Conservation (phyloP, 2,888 invertebrate genomes). For the Plagodis pulveraria region DNA sequence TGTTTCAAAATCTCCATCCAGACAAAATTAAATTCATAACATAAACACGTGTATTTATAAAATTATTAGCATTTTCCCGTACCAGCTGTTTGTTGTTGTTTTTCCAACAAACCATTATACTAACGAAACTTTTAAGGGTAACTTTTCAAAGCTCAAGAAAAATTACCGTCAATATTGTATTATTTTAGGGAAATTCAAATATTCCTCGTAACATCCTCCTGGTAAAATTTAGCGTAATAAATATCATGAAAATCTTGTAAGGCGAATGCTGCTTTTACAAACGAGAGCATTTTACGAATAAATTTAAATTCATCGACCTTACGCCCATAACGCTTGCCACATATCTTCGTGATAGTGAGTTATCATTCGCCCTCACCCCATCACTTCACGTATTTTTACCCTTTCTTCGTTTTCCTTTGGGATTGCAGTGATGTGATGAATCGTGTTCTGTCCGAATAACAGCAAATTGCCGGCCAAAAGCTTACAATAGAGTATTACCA, state of each 20-base stretch:
- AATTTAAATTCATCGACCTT: conserved; percentile 53
- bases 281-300: conserved; percentile 46
- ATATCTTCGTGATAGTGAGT: conserved; percentile 49
- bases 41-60: background rate
- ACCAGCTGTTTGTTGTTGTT: too few relatives aligned
- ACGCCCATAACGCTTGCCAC: conserved; percentile 45
- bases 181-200: conserved; percentile 8
- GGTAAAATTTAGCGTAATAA: conserved; percentile 12
- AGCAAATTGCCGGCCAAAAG: background rate
- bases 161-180: background rate
- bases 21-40: too few relatives aligned
- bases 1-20: too few relatives aligned
- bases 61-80: background rate
- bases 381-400: conserved; percentile 43
- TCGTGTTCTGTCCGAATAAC: conserved; percentile 10
- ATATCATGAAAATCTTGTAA: conserved; percentile 27
- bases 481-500: too few relatives aligned
- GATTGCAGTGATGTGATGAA: conserved; percentile 10
- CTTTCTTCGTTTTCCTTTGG: conserved; percentile 40
- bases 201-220: conserved; percentile 1
- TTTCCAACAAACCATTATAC: too few relatives aligned
- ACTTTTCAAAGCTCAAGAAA: background rate
- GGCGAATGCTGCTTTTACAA: conserved; percentile 37
- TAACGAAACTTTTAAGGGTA: background rate
- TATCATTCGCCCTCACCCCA: conserved; percentile 35